Percentiles rank a stretch among this genome's conserved stretches.
These are phyloP conservation scores for Ctenoplectra terminalis DNA, from an alignment of 1,140 invertebrate species.

Conservation along the genomic window DNA sequence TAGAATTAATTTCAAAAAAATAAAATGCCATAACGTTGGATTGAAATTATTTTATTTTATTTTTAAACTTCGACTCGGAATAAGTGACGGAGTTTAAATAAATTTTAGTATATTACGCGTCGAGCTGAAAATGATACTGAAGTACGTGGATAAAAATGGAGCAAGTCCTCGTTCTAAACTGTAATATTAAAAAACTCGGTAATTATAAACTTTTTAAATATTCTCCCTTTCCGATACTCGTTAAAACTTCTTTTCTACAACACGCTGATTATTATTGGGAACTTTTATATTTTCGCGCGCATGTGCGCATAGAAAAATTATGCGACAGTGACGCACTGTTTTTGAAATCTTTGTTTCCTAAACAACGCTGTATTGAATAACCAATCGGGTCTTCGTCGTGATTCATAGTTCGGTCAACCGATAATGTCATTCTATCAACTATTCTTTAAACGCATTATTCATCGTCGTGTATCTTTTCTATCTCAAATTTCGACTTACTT, in stretches of 20 bases:
- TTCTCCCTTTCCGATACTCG: not conserved
- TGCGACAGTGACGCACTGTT: not conserved
- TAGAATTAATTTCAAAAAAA: no score
- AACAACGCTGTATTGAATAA: not conserved
- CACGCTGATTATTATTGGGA: not conserved
- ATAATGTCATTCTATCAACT: not conserved
- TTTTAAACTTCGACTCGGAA: no score
- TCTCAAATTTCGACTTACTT: not conserved
- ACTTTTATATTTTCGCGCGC: not conserved
- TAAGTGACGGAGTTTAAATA: no score
- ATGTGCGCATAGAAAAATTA: not conserved
- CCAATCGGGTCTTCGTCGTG: not conserved
- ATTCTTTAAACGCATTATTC: not conserved
- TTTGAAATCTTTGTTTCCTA: not conserved
- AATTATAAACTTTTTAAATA: no score
- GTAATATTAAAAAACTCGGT: not conserved
- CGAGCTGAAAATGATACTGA: no score
- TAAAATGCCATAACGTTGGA: no score
- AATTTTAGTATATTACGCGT: no score
- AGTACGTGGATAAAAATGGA: no score
- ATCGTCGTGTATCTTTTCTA: not conserved
- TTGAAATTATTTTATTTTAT: no score
- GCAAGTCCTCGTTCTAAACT: no score
- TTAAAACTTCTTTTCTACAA: not conserved
- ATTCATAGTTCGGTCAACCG: not conserved